A percentile compares a stretch with the other conserved stretches of the same genome.
phyloP scores from a whole-genome alignment of 2,797 vertebrate genomes.

The Lithobates sylvaticus region DNA sequence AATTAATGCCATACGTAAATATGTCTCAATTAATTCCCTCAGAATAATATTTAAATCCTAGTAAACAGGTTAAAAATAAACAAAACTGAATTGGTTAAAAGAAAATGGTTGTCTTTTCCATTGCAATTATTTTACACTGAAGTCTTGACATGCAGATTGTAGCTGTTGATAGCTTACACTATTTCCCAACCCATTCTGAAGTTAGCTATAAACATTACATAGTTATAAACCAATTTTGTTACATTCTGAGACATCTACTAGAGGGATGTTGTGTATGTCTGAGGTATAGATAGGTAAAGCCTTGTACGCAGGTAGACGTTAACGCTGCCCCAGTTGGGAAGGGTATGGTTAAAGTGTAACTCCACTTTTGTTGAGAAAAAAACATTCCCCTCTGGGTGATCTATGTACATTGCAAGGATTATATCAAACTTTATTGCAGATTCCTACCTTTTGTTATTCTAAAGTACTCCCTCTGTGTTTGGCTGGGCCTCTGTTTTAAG shows the following conservation, averaged over 20 bases:
- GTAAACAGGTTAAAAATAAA: conserved; percentile 39
- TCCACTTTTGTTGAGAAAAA: no score
- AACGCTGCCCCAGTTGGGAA: no score
- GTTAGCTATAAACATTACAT: not conserved
- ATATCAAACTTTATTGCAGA: no score
- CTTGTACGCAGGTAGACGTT: no score
- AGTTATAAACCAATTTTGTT: not conserved
- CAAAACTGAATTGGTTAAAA: conserved; percentile 15
- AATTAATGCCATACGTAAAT: conserved; percentile 44
- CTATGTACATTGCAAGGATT: no score
- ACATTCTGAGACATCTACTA: not conserved
- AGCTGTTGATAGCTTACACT: not conserved
- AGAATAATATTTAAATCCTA: conserved; percentile 45
- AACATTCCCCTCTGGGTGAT: no score
- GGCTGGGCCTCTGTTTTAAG: no score
- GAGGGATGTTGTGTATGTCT: not conserved
- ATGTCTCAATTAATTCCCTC: conserved; percentile 36
- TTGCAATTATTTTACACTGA: not conserved
- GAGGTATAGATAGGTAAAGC: not conserved
- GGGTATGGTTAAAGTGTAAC: no score
- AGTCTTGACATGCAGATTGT: not conserved
- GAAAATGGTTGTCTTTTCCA: not conserved
- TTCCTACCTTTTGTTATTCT: no score
- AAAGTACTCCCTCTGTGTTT: no score
- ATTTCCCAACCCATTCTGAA: not conserved